Evolutionary conservation across 2,113 vertebrate genomes (phyloP).

Genomic region (Hippocampus zosterae): DNA sequence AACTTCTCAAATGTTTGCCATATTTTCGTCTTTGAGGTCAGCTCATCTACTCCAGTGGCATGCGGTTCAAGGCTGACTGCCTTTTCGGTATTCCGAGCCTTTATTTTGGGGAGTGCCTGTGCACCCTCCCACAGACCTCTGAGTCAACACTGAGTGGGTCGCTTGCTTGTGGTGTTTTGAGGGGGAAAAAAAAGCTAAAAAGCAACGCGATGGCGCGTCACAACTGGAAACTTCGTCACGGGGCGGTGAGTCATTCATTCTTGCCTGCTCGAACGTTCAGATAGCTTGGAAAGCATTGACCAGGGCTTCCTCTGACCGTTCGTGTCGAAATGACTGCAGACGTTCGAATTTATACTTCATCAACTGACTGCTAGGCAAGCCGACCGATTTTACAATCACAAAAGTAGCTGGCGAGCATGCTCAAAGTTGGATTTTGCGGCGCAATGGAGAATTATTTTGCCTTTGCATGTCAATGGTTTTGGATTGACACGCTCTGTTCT

Average conservation of each 20-base stretch:
- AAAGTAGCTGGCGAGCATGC: background rate
- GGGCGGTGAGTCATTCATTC: slow-evolving; percentile 39
- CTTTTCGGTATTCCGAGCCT: slow-evolving; percentile 46
- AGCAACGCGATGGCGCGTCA: slow-evolving; percentile 47
- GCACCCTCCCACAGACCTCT: slow-evolving; percentile 47
- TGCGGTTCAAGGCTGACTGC: slow-evolving; percentile 33
- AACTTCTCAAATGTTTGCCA: slow-evolving; percentile 15
- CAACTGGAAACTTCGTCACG: slow-evolving; percentile 63
- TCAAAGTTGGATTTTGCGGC: too few species aligned
- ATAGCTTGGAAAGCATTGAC: slow-evolving; percentile 1
- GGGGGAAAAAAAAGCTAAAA: slow-evolving; percentile 32
- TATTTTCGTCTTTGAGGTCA: slow-evolving; percentile 22
- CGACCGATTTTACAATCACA: background rate
- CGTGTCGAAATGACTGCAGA: background rate
- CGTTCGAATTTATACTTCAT: slow-evolving; percentile 11
- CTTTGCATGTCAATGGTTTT: too few species aligned
- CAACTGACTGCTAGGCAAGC: background rate
- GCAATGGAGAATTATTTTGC: too few species aligned
- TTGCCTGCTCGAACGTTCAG: slow-evolving; percentile 8
- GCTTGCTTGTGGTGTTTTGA: slow-evolving; percentile 27
- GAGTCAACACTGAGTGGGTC: slow-evolving; percentile 51
- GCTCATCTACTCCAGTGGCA: slow-evolving; percentile 23
- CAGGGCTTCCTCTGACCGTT: background rate
- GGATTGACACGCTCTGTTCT: background rate
- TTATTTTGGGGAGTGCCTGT: slow-evolving; percentile 28